Base-by-base conservation (phyloP, 2,113 vertebrate species). In the Vicugna pacos region DNA sequence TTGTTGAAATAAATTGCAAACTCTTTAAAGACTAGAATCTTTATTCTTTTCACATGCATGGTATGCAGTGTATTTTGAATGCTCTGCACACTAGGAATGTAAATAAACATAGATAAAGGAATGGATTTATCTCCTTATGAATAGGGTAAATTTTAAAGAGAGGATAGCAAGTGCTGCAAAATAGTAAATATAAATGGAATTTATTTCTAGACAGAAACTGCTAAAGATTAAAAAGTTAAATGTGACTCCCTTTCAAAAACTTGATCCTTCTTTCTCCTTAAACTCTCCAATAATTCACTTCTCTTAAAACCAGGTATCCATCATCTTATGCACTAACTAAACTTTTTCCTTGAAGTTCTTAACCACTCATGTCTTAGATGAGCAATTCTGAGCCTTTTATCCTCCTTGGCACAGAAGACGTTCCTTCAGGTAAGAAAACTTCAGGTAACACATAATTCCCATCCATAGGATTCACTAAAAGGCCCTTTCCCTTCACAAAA, bases 1-100 rank as follows among this genome's bases (percentile, higher is more conserved):
- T 84, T 52, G 20, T 79, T 93, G n/a, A 77, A 89, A 69, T 89
- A 14, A 69, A 70, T 84, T 60, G n/a, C 42, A 83, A 60, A 83
- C 38, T 46, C 67, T 65, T 76, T 84, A 48, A 90, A 50, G 32
- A 69, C 70, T 60, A 70, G 20, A 22, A 62, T 77, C 70, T 60
- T 60, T 76, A 67, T 90, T 52, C 8, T 75, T 88, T 95, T 58
- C 60, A 93, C 13, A 30, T 1, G 26, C 16, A 42, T 42, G 52
- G 8, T 46, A 28, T 82, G 32, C 8, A n/a, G 12, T 70, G 9
- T 75, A 77, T 24, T 62, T 69, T 52, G n/a, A 95, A 85, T 89
- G 69, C 17, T 75, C 58, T 92, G 24, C 5, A 69, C 38, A 82
- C 26, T 76, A 16, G 15, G 11, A 38, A 88, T n/a, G 42, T 62